Evolutionary conservation across 2,888 invertebrate genomes (phyloP).

Genomic region (Tachystola acroxantha): DNA sequence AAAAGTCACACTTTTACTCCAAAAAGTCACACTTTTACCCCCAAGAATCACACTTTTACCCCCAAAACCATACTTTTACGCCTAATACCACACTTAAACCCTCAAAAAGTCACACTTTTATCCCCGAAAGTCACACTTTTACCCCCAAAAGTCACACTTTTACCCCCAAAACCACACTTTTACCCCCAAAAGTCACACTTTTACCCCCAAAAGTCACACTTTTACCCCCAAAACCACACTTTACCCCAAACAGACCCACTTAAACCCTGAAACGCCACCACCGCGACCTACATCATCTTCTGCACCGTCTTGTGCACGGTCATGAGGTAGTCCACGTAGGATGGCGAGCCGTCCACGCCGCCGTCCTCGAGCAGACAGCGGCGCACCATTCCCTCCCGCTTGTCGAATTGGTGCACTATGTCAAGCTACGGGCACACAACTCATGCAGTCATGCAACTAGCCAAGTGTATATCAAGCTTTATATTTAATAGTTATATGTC

Average conservation of each 20-base stretch:
- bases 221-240: slow-evolving; percentile 2
- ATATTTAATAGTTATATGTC: not conserved
- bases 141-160: too few species aligned
- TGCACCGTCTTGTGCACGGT: slow-evolving; percentile 97
- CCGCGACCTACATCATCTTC: slow-evolving; percentile 48
- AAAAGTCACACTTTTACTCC: too few species aligned
- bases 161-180: too few species aligned
- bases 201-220: too few species aligned
- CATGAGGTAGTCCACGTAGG: slow-evolving; percentile 97
- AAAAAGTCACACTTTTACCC: too few species aligned
- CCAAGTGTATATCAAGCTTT: slow-evolving; percentile 1
- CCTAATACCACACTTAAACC: too few species aligned
- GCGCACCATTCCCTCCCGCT: slow-evolving; percentile 87
- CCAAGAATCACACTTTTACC: too few species aligned
- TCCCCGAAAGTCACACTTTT: too few species aligned
- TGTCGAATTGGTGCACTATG: slow-evolving; percentile 41
- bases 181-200: too few species aligned
- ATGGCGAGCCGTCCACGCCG: slow-evolving; percentile 85
- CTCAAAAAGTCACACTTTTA: too few species aligned
- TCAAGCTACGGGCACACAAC: slow-evolving; percentile 35
- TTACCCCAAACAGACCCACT: slow-evolving; percentile 6
- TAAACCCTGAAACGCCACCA: not conserved
- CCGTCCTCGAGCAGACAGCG: slow-evolving; percentile 95
- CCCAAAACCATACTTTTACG: too few species aligned
- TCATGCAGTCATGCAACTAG: slow-evolving; percentile 3